phyloP scores from a whole-genome alignment of 92 coral and sea anemone genomes.

The Epizoanthus stellaris region DNA sequence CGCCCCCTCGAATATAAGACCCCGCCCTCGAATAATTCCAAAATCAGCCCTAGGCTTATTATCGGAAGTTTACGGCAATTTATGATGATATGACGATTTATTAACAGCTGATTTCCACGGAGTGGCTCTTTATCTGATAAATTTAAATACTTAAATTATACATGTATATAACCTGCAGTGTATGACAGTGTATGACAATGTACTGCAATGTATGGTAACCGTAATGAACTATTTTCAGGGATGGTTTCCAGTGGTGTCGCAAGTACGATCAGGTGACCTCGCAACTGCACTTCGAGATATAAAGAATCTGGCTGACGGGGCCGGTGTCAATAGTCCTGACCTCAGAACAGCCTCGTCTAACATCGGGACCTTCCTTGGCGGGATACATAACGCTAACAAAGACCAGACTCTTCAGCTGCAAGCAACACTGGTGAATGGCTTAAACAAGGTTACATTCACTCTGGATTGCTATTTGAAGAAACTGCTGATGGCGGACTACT shows the following conservation, averaged over 20 bases:
- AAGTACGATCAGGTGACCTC: conserved; percentile 54
- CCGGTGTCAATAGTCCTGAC: conserved; percentile 12
- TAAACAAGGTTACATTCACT: conserved; percentile 44
- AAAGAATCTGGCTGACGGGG: conserved; percentile 21
- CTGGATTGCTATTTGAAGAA: conserved; percentile 43
- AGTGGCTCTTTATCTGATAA: no score
- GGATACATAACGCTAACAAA: conserved; percentile 22
- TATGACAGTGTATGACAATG: no score
- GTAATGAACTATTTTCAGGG: conserved; percentile 47
- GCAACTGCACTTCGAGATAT: conserved; percentile 36
- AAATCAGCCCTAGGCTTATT: no score
- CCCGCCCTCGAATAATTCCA: no score
- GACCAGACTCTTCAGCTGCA: conserved; percentile 28
- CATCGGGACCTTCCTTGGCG: conserved; percentile 24
- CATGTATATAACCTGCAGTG: no score
- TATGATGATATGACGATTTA: no score
- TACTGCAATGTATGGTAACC: no score
- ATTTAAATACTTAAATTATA: no score
- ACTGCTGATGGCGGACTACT: conserved; percentile 35
- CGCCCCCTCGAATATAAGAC: no score
- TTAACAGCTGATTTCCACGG: no score
- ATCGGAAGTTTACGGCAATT: no score
- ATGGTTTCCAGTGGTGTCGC: conserved; percentile 49
- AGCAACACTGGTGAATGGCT: conserved; percentile 22
- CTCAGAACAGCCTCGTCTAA: conserved; percentile 43